Conservation (phyloP, 2,113 vertebrate genomes). For the Mesembrinibis cayennensis region DNA sequence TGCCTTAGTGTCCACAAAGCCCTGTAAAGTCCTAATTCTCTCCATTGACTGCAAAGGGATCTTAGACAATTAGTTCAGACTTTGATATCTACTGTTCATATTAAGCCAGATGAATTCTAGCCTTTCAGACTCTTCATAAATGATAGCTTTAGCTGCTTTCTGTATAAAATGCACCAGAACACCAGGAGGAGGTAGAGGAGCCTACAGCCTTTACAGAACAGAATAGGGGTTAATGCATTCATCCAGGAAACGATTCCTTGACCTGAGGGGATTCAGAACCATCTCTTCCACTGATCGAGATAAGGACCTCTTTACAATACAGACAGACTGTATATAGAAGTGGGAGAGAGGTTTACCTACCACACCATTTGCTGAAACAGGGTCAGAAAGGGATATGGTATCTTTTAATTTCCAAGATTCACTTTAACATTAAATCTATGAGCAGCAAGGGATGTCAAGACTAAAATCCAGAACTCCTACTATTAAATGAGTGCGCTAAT, state of each 20-base stretch:
- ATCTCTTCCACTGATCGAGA: neutral
- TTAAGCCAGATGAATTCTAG: neutral
- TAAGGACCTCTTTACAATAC: neutral
- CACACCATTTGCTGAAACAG: neutral
- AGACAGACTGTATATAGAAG: neutral
- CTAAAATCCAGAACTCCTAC: neutral
- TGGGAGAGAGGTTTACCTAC: neutral
- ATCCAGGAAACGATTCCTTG: neutral
- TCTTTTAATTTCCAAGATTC: neutral
- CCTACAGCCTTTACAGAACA: neutral
- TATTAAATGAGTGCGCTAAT: neutral
- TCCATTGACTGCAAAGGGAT: neutral
- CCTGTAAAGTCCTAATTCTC: neutral
- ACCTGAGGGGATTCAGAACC: neutral
- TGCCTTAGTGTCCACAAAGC: neutral
- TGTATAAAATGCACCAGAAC: neutral
- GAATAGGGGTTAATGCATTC: neutral
- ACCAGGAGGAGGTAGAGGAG: neutral
- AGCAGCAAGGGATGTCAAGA: neutral
- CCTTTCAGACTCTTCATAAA: neutral
- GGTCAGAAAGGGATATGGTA: neutral
- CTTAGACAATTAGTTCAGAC: neutral
- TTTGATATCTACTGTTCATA: neutral
- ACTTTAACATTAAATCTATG: neutral
- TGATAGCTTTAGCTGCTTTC: neutral